phyloP scores from a whole-genome alignment of 2,888 invertebrate genomes.

The Pseudococcus viburni region DNA sequence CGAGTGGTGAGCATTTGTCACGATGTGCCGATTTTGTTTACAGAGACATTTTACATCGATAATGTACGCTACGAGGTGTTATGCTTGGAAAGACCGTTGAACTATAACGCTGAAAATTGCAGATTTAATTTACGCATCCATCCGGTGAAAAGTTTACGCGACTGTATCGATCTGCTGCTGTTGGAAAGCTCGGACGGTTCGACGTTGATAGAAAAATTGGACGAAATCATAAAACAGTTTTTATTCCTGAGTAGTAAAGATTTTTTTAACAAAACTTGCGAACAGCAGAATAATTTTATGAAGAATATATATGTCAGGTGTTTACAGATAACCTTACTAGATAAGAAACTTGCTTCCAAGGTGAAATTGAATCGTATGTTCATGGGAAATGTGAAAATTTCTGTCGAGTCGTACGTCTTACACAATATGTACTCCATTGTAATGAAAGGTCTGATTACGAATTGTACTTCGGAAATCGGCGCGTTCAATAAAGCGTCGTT shows the following conservation, averaged over 20 bases:
- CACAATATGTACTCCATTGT: conserved; percentile 80
- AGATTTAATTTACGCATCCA: conserved; percentile 69
- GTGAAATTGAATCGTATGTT: conserved; percentile 75
- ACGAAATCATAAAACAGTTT: conserved; percentile 76
- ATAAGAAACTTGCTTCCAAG: conserved; percentile 76
- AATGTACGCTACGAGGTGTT: conserved; percentile 81
- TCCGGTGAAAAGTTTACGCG: conserved; percentile 75
- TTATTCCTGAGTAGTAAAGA: conserved; percentile 72
- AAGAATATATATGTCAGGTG: conserved; percentile 78
- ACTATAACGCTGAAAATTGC: conserved; percentile 67
- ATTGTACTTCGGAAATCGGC: conserved; percentile 80
- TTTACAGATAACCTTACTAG: conserved; percentile 76
- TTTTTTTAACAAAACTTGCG: conserved; percentile 72
- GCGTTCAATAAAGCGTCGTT: conserved; percentile 85
- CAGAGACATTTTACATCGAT: conserved; percentile 87
- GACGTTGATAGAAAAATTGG: conserved; percentile 77
- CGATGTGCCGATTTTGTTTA: conserved; percentile 82
- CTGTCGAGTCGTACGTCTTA: conserved; percentile 84
- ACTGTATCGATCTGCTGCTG: conserved; percentile 82
- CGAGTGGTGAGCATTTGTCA: conserved; percentile 74
- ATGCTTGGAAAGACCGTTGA: conserved; percentile 82
- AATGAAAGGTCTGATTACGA: conserved; percentile 79
- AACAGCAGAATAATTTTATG: conserved; percentile 75
- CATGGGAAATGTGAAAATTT: conserved; percentile 78
- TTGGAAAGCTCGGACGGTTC: conserved; percentile 78